A percentile compares a stretch with the other conserved stretches of the same genome.
phyloP scores from a whole-genome alignment of 2,113 vertebrate species.

The Heterotilapia buettikoferi region DNA sequence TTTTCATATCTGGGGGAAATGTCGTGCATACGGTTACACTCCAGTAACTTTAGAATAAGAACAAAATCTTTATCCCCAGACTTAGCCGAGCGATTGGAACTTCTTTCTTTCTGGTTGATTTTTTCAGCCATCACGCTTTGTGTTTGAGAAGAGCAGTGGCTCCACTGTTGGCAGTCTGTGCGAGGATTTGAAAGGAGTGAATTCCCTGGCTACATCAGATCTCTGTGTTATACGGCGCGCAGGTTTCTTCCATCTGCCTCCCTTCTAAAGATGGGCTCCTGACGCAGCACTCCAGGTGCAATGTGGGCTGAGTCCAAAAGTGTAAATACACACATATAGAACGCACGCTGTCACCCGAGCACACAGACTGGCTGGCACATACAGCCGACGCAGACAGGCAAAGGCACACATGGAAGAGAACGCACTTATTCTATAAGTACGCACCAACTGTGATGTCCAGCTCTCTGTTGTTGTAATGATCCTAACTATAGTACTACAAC shows the following conservation, averaged over 20 bases:
- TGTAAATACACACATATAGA: slow-evolving; percentile 21
- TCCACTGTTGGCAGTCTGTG: slow-evolving; percentile 9
- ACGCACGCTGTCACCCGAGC: neutral
- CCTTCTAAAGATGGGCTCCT: slow-evolving; percentile 40
- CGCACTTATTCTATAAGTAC: neutral
- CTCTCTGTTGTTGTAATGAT: neutral
- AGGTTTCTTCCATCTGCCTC: slow-evolving; percentile 55
- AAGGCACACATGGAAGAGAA: neutral
- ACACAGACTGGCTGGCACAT: neutral
- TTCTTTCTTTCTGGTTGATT: neutral
- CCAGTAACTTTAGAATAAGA: neutral
- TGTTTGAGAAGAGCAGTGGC: slow-evolving; percentile 8
- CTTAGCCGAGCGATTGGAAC: neutral
- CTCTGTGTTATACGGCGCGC: neutral
- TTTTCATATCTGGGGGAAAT: neutral
- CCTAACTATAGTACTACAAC: neutral
- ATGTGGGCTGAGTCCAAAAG: slow-evolving; percentile 36
- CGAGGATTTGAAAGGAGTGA: slow-evolving; percentile 32
- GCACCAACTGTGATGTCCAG: neutral
- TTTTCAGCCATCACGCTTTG: neutral
- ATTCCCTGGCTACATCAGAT: slow-evolving; percentile 38
- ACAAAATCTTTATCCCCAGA: slow-evolving; percentile 6
- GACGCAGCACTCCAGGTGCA: slow-evolving; percentile 49
- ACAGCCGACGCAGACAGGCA: neutral
- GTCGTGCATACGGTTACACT: neutral